Percentiles rank a stretch among this genome's conserved stretches.
Conservation (phyloP, 2,113 vertebrate genomes). For the Rattus rattus region DNA sequence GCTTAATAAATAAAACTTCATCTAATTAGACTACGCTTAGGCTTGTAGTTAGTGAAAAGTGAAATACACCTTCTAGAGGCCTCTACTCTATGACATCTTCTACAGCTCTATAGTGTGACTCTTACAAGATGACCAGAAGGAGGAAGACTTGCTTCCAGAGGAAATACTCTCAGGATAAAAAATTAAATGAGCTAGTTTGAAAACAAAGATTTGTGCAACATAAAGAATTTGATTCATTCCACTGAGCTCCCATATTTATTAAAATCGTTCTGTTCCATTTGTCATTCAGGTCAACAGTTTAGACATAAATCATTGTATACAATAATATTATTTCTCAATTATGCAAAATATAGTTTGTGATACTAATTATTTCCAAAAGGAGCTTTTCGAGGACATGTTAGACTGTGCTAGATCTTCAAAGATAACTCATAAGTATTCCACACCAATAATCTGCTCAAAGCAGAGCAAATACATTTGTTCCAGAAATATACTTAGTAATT, state of each 20-base stretch:
- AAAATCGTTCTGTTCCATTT: not conserved
- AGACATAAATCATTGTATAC: not conserved
- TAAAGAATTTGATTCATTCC: constrained; percentile 47
- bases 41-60: not conserved
- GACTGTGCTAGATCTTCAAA: not conserved
- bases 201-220: constrained; percentile 30
- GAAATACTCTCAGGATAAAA: not conserved
- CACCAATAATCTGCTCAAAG: not conserved
- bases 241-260: not conserved
- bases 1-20: not conserved
- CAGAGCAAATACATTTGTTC: not conserved
- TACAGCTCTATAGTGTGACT: not conserved
- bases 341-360: not conserved
- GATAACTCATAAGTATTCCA: not conserved
- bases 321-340: not conserved
- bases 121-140: not conserved
- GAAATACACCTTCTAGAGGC: not conserved
- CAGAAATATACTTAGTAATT: not conserved
- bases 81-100: not conserved
- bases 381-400: not conserved
- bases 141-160: not conserved
- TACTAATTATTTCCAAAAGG: not conserved
- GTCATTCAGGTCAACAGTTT: not conserved
- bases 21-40: constrained; percentile 13
- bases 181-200: not conserved